Conservation (phyloP, 37 sponge, comb jelly and placozoan species). For the Bolinopsis microptera region DNA sequence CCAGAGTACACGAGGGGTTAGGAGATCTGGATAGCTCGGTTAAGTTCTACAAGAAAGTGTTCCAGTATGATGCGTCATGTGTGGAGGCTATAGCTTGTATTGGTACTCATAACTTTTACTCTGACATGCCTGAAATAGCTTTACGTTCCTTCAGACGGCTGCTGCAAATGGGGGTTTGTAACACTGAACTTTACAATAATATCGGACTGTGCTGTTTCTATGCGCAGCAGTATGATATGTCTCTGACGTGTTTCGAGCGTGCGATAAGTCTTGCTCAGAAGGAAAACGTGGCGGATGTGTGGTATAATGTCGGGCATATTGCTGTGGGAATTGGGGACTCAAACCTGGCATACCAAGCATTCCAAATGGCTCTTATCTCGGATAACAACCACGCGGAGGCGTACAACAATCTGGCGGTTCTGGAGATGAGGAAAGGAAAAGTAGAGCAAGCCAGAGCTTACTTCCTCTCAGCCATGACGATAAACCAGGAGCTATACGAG, state of each 20-base stretch:
- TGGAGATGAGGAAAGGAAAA: slow-evolving; percentile 83
- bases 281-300: slow-evolving; percentile 85
- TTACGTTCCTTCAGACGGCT: slow-evolving; percentile 87
- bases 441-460: slow-evolving; percentile 89
- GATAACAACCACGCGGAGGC: slow-evolving; percentile 94
- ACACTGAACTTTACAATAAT: slow-evolving; percentile 93
- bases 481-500: slow-evolving; percentile 84
- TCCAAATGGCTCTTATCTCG: slow-evolving; percentile 86
- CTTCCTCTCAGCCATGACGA: slow-evolving; percentile 75
- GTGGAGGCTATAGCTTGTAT: slow-evolving; percentile 96
- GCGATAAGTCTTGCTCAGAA: slow-evolving; percentile 83
- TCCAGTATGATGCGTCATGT: slow-evolving; percentile 81
- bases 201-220: slow-evolving; percentile 97
- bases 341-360: slow-evolving; percentile 84
- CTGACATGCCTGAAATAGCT: slow-evolving; percentile 95
- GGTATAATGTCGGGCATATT: slow-evolving; percentile 98
- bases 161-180: slow-evolving; percentile 94
- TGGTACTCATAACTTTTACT: slow-evolving; percentile 96
- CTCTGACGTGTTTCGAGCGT: slow-evolving; percentile 85
- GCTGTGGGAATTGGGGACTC: slow-evolving; percentile 86
- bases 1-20: slow-evolving; percentile 93
- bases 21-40: slow-evolving; percentile 83
- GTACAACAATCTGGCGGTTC: slow-evolving; percentile 93
- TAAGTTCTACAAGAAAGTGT: slow-evolving; percentile 81
- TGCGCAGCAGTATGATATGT: slow-evolving; percentile 95